phyloP scores from a whole-genome alignment of 2,888 invertebrate species.

The Eledone cirrhosa region DNA sequence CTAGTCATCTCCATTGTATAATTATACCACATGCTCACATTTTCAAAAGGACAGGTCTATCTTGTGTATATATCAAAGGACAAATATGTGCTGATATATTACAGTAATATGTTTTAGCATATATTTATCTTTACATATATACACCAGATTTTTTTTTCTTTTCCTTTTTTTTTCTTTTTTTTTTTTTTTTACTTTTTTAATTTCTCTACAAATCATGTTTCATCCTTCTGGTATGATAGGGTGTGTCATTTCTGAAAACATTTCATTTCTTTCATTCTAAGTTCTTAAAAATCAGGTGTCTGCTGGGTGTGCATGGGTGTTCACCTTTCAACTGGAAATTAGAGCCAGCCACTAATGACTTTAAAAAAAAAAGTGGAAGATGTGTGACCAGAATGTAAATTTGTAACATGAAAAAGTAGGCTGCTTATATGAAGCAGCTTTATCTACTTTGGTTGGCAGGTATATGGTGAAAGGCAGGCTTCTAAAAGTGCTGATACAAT shows the following conservation, averaged over 20 bases:
- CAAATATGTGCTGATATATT: constrained; percentile 12
- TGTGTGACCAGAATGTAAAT: constrained; percentile 19
- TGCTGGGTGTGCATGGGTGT: constrained; percentile 27
- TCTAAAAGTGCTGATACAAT: constrained; percentile 17
- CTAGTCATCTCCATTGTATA: constrained; percentile 29
- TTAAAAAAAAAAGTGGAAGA: background rate
- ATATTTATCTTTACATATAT: constrained; percentile 7
- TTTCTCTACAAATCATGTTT: constrained; percentile 17
- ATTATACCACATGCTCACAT: constrained; percentile 20
- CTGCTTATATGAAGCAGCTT: constrained; percentile 5
- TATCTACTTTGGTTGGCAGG: constrained; percentile 21
- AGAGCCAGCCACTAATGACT: constrained; percentile 16
- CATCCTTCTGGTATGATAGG: constrained; percentile 19
- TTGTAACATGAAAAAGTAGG: background rate
- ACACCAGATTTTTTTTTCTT: background rate
- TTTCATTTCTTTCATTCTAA: constrained; percentile 18
- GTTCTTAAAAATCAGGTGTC: constrained; percentile 23
- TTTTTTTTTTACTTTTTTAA: background rate
- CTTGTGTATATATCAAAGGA: constrained; percentile 11
- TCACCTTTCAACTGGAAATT: constrained; percentile 17
- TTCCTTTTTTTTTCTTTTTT: too few species aligned
- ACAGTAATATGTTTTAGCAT: background rate
- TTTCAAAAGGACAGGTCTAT: constrained; percentile 6
- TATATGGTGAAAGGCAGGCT: constrained; percentile 15
- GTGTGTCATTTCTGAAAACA: background rate